A percentile compares a stretch with the other conserved stretches of the same genome.
Conservation (phyloP, 2,797 vertebrate genomes). For the Euphonia xanthogaster region DNA sequence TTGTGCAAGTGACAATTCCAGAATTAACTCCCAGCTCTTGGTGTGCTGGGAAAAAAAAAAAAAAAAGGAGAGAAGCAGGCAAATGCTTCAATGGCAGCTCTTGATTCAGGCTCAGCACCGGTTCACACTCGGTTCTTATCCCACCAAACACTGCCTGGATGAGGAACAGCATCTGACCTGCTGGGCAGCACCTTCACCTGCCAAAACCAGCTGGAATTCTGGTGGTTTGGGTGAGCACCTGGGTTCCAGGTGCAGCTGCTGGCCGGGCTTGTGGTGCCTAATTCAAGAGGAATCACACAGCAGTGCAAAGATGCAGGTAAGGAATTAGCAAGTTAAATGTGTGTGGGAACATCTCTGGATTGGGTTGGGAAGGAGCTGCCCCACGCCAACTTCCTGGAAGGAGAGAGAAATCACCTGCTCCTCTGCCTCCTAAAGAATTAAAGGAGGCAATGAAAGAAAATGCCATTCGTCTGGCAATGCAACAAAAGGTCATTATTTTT, state of each 20-base stretch:
- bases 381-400: rapidly evolving
- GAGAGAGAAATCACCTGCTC: not conserved
- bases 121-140: not conserved
- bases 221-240: not conserved
- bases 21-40: constrained; percentile 49
- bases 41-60: not conserved
- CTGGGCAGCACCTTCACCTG: not conserved
- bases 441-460: constrained; percentile 16
- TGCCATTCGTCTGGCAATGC: constrained; percentile 37
- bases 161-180: not conserved
- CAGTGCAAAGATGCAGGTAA: not conserved
- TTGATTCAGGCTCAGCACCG: not conserved
- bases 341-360: not conserved
- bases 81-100: not conserved
- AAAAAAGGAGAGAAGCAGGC: not conserved
- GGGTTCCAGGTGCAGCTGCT: not conserved
- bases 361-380: not conserved
- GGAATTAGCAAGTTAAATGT: not conserved
- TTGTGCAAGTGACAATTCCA: constrained; percentile 24
- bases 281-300: not conserved
- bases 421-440: not conserved
- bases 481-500: constrained; percentile 38
- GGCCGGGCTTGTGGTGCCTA: not conserved
- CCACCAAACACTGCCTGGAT: not conserved
- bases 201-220: not conserved